phyloP scores from a whole-genome alignment of 2,797 vertebrate genomes.

The Chaetophractus vellerosus region DNA sequence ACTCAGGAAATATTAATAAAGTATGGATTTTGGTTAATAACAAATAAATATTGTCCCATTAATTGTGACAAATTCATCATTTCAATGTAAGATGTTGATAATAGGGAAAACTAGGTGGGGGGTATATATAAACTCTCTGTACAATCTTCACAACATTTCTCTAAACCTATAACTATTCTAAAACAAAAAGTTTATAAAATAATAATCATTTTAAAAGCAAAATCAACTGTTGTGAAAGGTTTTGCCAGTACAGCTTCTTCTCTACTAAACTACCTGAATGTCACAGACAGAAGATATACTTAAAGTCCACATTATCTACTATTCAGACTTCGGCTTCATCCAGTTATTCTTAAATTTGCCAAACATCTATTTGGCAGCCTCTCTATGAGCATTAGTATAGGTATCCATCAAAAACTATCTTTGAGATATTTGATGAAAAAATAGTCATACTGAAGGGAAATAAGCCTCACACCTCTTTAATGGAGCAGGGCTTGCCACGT shows the following conservation, averaged over 20 bases:
- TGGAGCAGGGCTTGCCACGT: neutral
- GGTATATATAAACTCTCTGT: neutral
- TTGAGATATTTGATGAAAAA: neutral
- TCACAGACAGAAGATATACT: neutral
- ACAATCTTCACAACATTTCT: neutral
- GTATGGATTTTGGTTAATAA: neutral
- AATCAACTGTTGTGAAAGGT: neutral
- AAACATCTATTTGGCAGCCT: neutral
- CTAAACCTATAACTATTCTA: neutral
- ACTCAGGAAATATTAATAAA: neutral
- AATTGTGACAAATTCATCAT: neutral
- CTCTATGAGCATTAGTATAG: neutral
- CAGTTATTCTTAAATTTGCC: neutral
- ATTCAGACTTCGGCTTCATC: neutral
- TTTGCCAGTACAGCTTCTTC: neutral
- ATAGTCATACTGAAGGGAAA: neutral
- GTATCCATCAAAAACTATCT: neutral
- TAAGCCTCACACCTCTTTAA: neutral
- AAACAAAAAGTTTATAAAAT: neutral
- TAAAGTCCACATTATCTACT: neutral
- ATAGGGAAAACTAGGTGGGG: neutral
- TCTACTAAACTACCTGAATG: neutral
- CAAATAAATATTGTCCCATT: neutral
- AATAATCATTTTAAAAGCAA: neutral
- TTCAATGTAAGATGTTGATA: neutral